Percentiles rank a stretch among this genome's conserved stretches.
phyloP scores from a whole-genome alignment of 2,888 invertebrate species.

The Pilophorus perplexus region DNA sequence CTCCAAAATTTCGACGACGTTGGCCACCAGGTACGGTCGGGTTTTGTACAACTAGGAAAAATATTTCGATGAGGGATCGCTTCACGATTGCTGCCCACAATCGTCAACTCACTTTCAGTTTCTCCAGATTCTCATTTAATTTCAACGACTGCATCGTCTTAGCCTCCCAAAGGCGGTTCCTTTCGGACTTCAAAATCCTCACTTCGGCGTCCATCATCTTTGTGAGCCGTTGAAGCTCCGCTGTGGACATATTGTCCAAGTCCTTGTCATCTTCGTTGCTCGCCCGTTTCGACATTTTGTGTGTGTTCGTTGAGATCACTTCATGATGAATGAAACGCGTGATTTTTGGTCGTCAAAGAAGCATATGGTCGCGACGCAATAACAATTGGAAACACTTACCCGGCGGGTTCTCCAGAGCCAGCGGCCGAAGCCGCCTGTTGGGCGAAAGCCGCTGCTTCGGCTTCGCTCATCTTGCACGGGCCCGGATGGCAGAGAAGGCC shows the following conservation, averaged over 20 bases:
- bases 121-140: slow-evolving; percentile 97
- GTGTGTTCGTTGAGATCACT: too few species aligned
- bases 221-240: slow-evolving; percentile 84
- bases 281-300: too few species aligned
- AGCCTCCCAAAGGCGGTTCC: slow-evolving; percentile 96
- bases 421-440: neutral
- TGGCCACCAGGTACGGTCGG: slow-evolving; percentile 95
- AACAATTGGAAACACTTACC: too few species aligned
- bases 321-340: too few species aligned
- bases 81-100: too few species aligned
- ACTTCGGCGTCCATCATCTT: slow-evolving; percentile 89
- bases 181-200: slow-evolving; percentile 98
- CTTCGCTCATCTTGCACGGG: slow-evolving; percentile 20
- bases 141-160: slow-evolving; percentile 95
- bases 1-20: slow-evolving; percentile 89
- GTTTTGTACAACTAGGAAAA: slow-evolving; percentile 91
- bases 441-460: neutral
- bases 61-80: too few species aligned
- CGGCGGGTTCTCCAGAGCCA: too few species aligned
- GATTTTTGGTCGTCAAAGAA: too few species aligned
- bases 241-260: slow-evolving; percentile 96
- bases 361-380: too few species aligned
- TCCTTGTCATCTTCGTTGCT: too few species aligned
- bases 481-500: slow-evolving; percentile 30
- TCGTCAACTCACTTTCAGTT: slow-evolving; percentile 99